Conservation (phyloP, 2,888 invertebrate species). For the Globia sparganii region DNA sequence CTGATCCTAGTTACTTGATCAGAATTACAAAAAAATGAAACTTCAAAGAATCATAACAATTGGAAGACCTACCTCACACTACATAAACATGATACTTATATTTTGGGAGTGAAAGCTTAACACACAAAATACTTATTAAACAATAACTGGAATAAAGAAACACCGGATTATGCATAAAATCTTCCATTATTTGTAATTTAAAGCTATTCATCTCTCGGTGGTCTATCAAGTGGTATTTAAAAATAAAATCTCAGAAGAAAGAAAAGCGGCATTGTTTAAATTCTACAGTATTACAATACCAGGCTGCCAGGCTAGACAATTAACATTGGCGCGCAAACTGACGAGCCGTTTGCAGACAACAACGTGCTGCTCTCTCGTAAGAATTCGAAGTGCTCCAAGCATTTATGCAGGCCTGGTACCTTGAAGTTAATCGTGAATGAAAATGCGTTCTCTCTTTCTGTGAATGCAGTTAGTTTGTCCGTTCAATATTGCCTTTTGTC, state of each 20-base stretch:
- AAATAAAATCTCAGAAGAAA: conserved; percentile 7
- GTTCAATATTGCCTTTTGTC: conserved; percentile 28
- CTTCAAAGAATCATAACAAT: background rate
- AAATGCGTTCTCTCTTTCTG: conserved; percentile 36
- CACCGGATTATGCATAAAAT: background rate
- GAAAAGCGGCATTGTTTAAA: conserved; percentile 51
- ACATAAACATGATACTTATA: background rate
- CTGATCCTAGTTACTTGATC: conserved; percentile 9
- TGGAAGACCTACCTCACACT: background rate
- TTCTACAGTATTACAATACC: conserved; percentile 53
- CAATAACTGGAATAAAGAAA: background rate
- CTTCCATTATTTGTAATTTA: conserved; percentile 13
- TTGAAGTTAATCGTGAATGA: conserved; percentile 52
- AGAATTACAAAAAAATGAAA: background rate
- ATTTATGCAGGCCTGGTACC: conserved; percentile 54
- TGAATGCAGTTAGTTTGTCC: conserved; percentile 35
- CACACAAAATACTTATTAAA: background rate
- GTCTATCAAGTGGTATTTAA: conserved; percentile 30
- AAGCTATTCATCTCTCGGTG: conserved; percentile 5
- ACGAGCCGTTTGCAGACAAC: conserved; percentile 57
- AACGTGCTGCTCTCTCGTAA: conserved; percentile 49
- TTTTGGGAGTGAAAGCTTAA: background rate
- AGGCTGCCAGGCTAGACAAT: conserved; percentile 48
- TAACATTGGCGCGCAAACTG: conserved; percentile 61
- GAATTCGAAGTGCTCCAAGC: conserved; percentile 56